phyloP scores from a whole-genome alignment of 1,140 invertebrate species.

The Drosophila bocqueti region DNA sequence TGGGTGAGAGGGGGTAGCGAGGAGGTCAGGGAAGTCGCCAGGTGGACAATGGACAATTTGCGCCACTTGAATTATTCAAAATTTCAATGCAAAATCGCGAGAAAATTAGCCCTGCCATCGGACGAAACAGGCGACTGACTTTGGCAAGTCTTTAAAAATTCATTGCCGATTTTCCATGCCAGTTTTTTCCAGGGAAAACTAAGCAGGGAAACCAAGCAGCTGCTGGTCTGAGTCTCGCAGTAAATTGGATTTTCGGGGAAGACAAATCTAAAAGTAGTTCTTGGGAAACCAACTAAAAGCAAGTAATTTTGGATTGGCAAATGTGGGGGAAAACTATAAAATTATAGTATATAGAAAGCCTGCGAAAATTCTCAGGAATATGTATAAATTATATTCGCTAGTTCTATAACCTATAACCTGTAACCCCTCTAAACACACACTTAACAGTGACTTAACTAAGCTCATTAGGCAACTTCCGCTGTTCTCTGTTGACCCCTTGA shows the following conservation, averaged over 20 bases:
- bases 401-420: background rate
- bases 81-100: slow-evolving; percentile 75
- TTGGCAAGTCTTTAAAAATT: slow-evolving; percentile 51
- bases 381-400: background rate
- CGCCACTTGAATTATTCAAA: slow-evolving; percentile 69
- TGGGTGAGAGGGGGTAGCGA: background rate
- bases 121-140: slow-evolving; percentile 24
- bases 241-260: background rate
- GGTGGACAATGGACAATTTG: slow-evolving; percentile 57
- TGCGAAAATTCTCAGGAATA: background rate
- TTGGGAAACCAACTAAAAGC: slow-evolving; percentile 7
- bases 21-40: slow-evolving; percentile 21
- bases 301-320: background rate
- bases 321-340: background rate
- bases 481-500: slow-evolving; percentile 33
- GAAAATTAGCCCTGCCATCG: slow-evolving; percentile 60
- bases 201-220: slow-evolving; percentile 41
- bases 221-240: slow-evolving; percentile 10
- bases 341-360: background rate
- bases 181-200: slow-evolving; percentile 11
- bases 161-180: slow-evolving; percentile 34
- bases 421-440: background rate
- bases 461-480: slow-evolving; percentile 46
- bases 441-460: background rate
- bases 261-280: slow-evolving; percentile 8